Conservation (phyloP, 2,888 invertebrate genomes). For the Dynastes tityus region DNA sequence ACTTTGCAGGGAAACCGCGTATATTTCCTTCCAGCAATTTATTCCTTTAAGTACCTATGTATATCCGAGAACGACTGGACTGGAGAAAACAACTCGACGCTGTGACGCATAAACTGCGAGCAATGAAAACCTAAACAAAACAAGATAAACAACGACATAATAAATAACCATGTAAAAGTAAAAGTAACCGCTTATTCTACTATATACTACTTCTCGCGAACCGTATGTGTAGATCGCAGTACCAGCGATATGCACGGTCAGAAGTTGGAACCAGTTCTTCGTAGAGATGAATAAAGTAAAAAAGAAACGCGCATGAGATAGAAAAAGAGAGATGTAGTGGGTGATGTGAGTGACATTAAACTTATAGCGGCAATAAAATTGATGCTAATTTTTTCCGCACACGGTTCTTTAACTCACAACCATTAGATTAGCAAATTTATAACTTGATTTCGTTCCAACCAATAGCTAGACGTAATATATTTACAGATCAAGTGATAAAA, state of each 20-base stretch:
- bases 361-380: slow-evolving; percentile 38
- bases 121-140: slow-evolving; percentile 47
- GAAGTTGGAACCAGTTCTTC: slow-evolving; percentile 31
- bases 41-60: background rate
- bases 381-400: slow-evolving; percentile 16
- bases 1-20: slow-evolving; percentile 2
- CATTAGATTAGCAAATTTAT: slow-evolving; percentile 21
- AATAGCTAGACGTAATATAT: slow-evolving; percentile 13
- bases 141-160: slow-evolving; percentile 41
- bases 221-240: slow-evolving; percentile 12
- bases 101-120: slow-evolving; percentile 41
- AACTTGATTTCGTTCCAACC: slow-evolving; percentile 1
- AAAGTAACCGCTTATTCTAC: slow-evolving; percentile 46
- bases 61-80: background rate
- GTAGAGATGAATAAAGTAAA: slow-evolving; percentile 7
- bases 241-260: slow-evolving; percentile 35
- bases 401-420: slow-evolving; percentile 1
- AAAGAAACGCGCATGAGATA: background rate
- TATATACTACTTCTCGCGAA: background rate
- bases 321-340: slow-evolving; percentile 32
- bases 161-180: slow-evolving; percentile 46
- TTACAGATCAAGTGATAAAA: slow-evolving; percentile 8
- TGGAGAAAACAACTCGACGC: slow-evolving; percentile 24
- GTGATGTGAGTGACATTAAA: slow-evolving; percentile 45
- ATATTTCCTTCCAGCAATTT: background rate